These are phyloP conservation scores for Spinus olivaceus DNA, from an alignment of 2,797 vertebrate genomes.

Conservation along the genomic window DNA sequence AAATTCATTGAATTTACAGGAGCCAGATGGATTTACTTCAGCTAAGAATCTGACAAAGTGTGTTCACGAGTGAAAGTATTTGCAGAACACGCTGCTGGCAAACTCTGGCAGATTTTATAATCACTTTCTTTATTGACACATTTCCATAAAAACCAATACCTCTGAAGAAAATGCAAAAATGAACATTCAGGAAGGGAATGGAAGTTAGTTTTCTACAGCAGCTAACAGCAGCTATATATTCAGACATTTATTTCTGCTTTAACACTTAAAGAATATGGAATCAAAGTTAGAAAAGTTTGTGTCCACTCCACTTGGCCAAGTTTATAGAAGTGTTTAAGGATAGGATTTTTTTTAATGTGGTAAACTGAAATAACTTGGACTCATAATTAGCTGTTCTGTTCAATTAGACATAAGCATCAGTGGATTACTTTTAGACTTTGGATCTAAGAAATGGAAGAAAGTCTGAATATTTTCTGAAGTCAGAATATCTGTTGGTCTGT, in stretches of 20 bases:
- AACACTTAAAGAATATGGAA: neutral
- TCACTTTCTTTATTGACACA: neutral
- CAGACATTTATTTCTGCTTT: neutral
- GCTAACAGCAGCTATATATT: neutral
- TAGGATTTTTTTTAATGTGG: neutral
- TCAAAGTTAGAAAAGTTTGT: neutral
- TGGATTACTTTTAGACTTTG: neutral
- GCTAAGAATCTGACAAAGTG: slow-evolving; percentile 25
- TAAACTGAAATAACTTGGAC: neutral
- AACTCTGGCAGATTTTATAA: slow-evolving; percentile 12
- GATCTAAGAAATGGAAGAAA: neutral
- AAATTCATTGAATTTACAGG: neutral
- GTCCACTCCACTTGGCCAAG: neutral
- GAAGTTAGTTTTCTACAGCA: neutral
- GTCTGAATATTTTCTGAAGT: neutral
- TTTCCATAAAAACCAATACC: slow-evolving; percentile 21
- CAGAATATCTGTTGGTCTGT: neutral
- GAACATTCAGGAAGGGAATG: neutral
- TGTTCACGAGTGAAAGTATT: neutral
- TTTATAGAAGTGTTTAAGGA: neutral
- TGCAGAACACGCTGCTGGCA: slow-evolving; percentile 9
- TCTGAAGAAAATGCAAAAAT: neutral
- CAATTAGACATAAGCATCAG: neutral
- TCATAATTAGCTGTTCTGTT: neutral
- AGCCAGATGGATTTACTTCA: slow-evolving; percentile 37